These are phyloP conservation scores for Psephotus haematonotus DNA, from an alignment of 2,113 vertebrate species.

Conservation along the genomic window DNA sequence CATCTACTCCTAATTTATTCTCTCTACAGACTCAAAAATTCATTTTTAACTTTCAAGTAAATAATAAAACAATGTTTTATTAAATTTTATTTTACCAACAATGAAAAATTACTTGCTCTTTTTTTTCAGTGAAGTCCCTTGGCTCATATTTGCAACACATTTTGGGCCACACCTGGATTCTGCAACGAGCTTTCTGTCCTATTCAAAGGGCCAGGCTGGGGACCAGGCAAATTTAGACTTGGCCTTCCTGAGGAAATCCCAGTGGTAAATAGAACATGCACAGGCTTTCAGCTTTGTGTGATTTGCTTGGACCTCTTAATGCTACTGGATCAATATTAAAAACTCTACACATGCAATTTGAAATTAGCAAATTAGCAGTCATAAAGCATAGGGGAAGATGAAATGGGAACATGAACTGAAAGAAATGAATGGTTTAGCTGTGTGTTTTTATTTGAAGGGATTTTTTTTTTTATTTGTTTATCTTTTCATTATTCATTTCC, in stretches of 20 bases:
- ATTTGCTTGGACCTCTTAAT: constrained; percentile 34
- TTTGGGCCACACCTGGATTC: constrained; percentile 78
- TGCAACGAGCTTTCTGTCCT: constrained; percentile 85
- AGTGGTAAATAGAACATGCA: constrained; percentile 77
- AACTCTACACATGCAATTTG: constrained; percentile 26
- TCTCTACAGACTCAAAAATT: neutral
- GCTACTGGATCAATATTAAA: constrained; percentile 25
- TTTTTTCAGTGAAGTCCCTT: constrained; percentile 82
- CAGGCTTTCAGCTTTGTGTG: constrained; percentile 34
- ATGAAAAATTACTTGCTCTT: neutral
- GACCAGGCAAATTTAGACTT: constrained; percentile 87
- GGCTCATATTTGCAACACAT: constrained; percentile 79
- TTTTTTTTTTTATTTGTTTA: neutral
- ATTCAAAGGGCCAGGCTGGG: constrained; percentile 92
- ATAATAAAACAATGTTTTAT: neutral
- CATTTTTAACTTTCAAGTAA: neutral
- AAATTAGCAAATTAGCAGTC: constrained; percentile 47
- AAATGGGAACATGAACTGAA: constrained; percentile 25
- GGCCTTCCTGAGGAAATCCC: constrained; percentile 84
- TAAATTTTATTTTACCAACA: constrained; percentile 10
- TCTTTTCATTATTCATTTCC: constrained; percentile 40
- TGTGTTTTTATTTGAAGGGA: neutral
- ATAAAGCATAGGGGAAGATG: neutral
- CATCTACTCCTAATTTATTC: neutral
- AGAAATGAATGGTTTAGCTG: constrained; percentile 18